phyloP scores from a whole-genome alignment of 2,797 vertebrate genomes.

The Arremon brunneinucha region DNA sequence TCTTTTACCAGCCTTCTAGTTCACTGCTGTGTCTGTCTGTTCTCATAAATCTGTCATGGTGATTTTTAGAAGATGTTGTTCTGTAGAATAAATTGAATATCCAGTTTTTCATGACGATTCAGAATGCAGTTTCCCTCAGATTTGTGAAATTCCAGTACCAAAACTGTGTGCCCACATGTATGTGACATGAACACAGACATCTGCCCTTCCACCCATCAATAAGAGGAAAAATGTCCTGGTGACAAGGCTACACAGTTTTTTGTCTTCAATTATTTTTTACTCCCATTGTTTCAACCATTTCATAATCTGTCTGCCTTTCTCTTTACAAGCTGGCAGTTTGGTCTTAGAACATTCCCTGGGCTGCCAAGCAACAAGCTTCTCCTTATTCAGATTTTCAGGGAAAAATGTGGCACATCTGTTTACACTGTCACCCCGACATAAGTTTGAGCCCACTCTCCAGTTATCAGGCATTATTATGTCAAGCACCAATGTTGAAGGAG shows the following conservation, averaged over 20 bases:
- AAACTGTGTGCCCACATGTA: neutral
- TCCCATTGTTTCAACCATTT: conserved; percentile 2
- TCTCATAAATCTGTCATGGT: neutral
- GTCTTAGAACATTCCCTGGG: neutral
- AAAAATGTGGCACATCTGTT: neutral
- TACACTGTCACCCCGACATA: neutral
- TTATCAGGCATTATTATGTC: neutral
- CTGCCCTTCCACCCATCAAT: neutral
- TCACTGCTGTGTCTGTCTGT: neutral
- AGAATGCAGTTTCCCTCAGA: neutral
- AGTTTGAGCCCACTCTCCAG: neutral
- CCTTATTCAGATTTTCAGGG: neutral
- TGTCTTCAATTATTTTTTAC: neutral
- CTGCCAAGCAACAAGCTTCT: conserved; percentile 27
- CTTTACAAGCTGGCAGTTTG: conserved; percentile 1
- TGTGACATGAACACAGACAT: neutral
- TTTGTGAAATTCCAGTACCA: neutral
- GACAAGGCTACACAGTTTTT: neutral
- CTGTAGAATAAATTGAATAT: neutral
- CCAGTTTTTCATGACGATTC: neutral
- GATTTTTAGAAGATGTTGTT: neutral
- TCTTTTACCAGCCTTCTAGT: neutral
- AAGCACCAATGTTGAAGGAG: neutral
- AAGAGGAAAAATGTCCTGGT: neutral
- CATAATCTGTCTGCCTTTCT: neutral